These are phyloP conservation scores for Xiphorhynchus elegans DNA, from an alignment of 2,113 vertebrate genomes.

Conservation along the genomic window DNA sequence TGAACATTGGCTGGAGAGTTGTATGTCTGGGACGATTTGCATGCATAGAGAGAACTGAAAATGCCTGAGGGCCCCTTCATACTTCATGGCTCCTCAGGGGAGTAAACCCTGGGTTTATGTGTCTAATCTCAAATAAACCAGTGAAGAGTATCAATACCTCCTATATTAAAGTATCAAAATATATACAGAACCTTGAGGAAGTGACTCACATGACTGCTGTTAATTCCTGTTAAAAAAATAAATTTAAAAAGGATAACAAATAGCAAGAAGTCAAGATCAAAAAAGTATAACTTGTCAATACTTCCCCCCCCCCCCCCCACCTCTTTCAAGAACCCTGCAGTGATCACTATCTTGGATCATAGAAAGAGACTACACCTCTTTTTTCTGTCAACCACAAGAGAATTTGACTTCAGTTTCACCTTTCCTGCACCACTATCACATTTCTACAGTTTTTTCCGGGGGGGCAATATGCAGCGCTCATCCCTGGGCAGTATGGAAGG, in stretches of 20 bases:
- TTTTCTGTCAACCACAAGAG: not conserved
- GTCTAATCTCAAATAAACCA: not conserved
- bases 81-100: not conserved
- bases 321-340: not conserved
- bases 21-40: not conserved
- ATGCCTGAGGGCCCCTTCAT: not conserved
- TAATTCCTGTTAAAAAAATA: not conserved
- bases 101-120: not conserved
- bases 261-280: not conserved
- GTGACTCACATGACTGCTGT: not conserved
- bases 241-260: too few species aligned
- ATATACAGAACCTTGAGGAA: not conserved
- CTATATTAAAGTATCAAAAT: not conserved
- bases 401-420: not conserved
- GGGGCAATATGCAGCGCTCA: not conserved
- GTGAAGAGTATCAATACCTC: not conserved
- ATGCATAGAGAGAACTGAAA: not conserved
- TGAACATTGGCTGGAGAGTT: not conserved
- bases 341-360: not conserved
- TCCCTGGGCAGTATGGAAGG: not conserved
- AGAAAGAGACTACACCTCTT: not conserved
- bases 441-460: not conserved
- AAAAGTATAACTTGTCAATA: not conserved
- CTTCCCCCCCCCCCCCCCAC: rapidly evolving
- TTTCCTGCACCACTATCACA: not conserved